phyloP scores from a whole-genome alignment of 2,113 vertebrate genomes.

The Pongo abelii region DNA sequence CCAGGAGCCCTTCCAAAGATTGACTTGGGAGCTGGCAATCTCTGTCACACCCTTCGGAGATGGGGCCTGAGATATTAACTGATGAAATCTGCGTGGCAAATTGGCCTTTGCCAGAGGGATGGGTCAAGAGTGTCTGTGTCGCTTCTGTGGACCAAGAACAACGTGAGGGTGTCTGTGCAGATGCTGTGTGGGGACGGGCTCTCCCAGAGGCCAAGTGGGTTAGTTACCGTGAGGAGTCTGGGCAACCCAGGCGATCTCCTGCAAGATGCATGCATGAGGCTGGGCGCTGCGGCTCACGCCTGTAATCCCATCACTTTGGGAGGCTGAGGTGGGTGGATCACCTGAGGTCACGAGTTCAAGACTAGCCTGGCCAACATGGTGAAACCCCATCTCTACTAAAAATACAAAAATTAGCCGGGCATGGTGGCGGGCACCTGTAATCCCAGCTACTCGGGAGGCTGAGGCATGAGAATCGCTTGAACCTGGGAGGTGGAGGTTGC shows the following conservation, averaged over 20 bases:
- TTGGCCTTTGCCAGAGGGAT: background rate
- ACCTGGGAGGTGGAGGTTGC: no score
- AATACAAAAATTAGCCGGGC: no score
- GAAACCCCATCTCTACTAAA: no score
- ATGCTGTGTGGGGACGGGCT: no score
- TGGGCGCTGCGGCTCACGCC: accelerated
- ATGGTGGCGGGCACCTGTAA: no score
- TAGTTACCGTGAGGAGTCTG: background rate
- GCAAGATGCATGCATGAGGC: background rate
- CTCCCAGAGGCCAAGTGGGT: background rate
- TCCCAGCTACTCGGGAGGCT: no score
- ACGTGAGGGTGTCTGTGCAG: background rate
- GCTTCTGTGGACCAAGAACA: background rate
- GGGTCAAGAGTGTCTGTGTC: background rate
- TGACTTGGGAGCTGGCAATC: background rate
- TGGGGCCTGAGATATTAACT: background rate
- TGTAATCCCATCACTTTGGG: no score
- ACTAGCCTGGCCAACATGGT: no score
- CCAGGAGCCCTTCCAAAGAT: background rate
- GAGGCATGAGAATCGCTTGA: no score
- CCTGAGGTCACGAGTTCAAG: no score
- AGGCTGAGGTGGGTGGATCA: no score
- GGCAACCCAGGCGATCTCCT: background rate
- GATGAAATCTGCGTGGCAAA: background rate
- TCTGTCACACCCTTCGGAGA: background rate